A percentile compares a stretch with the other conserved stretches of the same genome.
Conservation (phyloP, 1,140 invertebrate species). For the Zophobas atratus region DNA sequence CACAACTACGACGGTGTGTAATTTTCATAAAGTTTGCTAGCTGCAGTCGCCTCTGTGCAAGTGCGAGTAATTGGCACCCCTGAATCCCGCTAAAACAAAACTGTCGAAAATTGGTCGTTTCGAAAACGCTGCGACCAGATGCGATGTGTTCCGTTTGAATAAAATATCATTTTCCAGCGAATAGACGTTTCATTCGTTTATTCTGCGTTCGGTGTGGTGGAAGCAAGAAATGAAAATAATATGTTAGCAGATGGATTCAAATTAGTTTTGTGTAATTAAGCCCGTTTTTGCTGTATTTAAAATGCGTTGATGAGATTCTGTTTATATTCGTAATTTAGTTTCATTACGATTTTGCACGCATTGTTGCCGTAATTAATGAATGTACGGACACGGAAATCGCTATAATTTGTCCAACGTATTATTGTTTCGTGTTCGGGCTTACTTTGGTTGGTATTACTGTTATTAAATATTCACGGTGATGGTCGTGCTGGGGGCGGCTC, state of each 20-base stretch:
- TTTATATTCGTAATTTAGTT: conserved; percentile 46
- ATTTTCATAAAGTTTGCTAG: neutral
- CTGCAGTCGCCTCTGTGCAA: neutral
- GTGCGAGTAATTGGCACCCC: neutral
- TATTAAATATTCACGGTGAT: conserved; percentile 18
- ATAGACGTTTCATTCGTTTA: too few species aligned
- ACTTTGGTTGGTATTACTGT: conserved; percentile 14
- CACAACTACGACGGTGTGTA: too few species aligned
- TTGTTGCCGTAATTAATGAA: conserved; percentile 46
- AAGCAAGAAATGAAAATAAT: conserved; percentile 25
- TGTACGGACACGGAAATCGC: conserved; percentile 42
- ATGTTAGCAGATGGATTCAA: conserved; percentile 8
- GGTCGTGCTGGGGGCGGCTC: neutral
- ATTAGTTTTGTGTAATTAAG: conserved; percentile 38
- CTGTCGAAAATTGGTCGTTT: too few species aligned
- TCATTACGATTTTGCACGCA: conserved; percentile 47
- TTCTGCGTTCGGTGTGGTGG: neutral
- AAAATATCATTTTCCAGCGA: conserved; percentile 3
- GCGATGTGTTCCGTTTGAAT: conserved; percentile 6
- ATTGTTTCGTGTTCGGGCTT: conserved; percentile 31
- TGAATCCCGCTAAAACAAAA: neutral
- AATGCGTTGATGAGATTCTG: conserved; percentile 38
- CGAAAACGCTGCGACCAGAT: neutral
- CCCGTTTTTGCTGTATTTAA: conserved; percentile 32
- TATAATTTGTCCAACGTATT: conserved; percentile 41